Base-by-base conservation (phyloP, 2,797 vertebrate species). In the Borostomias antarcticus region DNA sequence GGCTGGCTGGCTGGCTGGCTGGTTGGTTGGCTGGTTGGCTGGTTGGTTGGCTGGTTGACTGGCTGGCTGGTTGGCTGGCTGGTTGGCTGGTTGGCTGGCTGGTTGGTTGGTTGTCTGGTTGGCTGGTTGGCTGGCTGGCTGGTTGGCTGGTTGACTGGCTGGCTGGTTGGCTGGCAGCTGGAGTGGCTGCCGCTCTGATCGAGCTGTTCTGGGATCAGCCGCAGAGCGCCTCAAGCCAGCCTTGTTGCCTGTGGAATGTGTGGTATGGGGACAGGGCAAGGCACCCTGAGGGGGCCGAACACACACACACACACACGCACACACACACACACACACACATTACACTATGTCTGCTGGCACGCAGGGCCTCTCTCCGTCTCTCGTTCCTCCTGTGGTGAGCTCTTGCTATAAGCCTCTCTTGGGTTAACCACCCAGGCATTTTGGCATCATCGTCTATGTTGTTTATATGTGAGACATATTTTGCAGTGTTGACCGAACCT, bases 181-280 rank as follows among this genome's bases (percentile, higher is more conserved):
- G 81, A 81, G 80, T 83, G 84, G 83, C 88, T 85, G 84, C 81
- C 78, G 81, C 77, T 81, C 71, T 76, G 79, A 83, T 84, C 81
- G 80, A 35, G 57, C 85, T 87, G 83, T 90, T 86, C 85, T 82
- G 77, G 82, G 83, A 87, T 89, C 83, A 86, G 86, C 85, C 72
- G 64, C 80, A 85, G 70, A 68, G 69, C 77, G 81, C 85, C 82
- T 74, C 72, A 80, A 88, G 87, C 81, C 83, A 87, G 80, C 79
- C 82, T 65, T 60, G 77, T 83, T 86, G 85, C 84, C 86, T 90
- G 75, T 87, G 89, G 88, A 91, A 90, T 92, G 89, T 92, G 89
- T 91, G 87, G 89, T 88, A 90, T 92, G 86, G 82, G 83, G 73
- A 85, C 80, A 78, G 81, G 28, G 63, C 75, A 70, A 81, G 75